Conservation (phyloP, 2,888 invertebrate genomes). For the Adelphocoris suturalis region DNA sequence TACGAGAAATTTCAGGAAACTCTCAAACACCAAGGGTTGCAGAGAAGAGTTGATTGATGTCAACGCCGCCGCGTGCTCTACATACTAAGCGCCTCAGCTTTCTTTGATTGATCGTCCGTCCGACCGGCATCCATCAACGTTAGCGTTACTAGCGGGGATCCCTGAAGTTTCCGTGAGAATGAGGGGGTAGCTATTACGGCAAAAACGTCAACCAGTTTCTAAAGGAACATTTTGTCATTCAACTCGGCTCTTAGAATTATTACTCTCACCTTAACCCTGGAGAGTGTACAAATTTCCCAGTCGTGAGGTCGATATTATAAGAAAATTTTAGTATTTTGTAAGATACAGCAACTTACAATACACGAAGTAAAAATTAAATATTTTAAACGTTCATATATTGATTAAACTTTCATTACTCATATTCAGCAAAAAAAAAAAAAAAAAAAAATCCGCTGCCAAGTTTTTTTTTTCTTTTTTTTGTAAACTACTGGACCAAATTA, state of each 20-base stretch:
- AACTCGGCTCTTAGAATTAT: background rate
- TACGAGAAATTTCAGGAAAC: conserved; percentile 2
- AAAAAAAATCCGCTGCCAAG: too few relatives aligned
- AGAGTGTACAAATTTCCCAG: too few relatives aligned
- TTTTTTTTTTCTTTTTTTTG: too few relatives aligned
- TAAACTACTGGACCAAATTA: too few relatives aligned
- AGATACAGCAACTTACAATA: too few relatives aligned
- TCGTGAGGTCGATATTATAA: too few relatives aligned
- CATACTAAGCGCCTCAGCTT: conserved; percentile 27
- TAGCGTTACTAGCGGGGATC: background rate
- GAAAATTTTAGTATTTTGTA: too few relatives aligned
- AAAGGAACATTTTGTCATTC: background rate
- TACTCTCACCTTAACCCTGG: too few relatives aligned
- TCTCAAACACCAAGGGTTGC: background rate
- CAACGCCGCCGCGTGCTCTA: background rate
- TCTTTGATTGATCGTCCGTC: conserved; percentile 29
- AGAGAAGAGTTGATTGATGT: background rate
- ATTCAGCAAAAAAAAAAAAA: too few relatives aligned
- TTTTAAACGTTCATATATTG: too few relatives aligned
- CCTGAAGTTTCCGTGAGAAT: background rate
- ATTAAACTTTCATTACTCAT: too few relatives aligned
- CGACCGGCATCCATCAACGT: conserved; percentile 23
- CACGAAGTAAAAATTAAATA: too few relatives aligned
- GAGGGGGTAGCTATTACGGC: background rate
- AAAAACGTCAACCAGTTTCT: background rate